phyloP scores from a whole-genome alignment of 2,888 invertebrate species.

The Drepanosiphum platanoidis region DNA sequence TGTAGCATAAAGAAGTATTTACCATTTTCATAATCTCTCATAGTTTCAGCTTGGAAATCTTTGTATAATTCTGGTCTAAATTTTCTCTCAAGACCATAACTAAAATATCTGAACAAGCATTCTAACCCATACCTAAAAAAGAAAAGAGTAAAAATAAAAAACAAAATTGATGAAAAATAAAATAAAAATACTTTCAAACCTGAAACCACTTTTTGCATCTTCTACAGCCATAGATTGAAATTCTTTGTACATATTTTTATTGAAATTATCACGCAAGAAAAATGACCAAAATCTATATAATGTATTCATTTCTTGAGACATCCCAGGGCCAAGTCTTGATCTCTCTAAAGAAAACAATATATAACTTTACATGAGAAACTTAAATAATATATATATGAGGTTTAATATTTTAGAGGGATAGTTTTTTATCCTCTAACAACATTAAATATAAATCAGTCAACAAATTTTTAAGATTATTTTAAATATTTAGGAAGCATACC shows the following conservation, averaged over 20 bases:
- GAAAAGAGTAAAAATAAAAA: not conserved
- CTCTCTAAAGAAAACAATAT: conserved; percentile 52
- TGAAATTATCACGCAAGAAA: conserved; percentile 97
- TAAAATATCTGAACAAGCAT: conserved; percentile 92
- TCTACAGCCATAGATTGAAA: conserved; percentile 92
- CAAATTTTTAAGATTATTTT: not conserved
- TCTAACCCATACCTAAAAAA: conserved; percentile 71
- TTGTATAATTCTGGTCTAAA: conserved; percentile 94
- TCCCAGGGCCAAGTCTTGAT: conserved; percentile 78
- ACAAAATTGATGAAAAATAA: not conserved
- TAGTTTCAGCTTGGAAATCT: conserved; percentile 94
- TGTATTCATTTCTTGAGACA: conserved; percentile 99
- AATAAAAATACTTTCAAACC: conserved; percentile 72
- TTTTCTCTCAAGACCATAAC: conserved; percentile 95
- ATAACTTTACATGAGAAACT: not conserved
- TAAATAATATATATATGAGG: not conserved
- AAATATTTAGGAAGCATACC: conserved; percentile 70
- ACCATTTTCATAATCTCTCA: conserved; percentile 89
- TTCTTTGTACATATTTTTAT: conserved; percentile 97
- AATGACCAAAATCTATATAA: conserved; percentile 99
- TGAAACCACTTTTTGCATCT: conserved; percentile 89
- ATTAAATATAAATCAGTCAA: not conserved
- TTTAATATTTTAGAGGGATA: too few relatives aligned
- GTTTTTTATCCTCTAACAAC: too few relatives aligned
- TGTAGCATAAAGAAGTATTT: conserved; percentile 64